Base-by-base conservation (phyloP, 2,888 invertebrate species). In the Agelastica alni region DNA sequence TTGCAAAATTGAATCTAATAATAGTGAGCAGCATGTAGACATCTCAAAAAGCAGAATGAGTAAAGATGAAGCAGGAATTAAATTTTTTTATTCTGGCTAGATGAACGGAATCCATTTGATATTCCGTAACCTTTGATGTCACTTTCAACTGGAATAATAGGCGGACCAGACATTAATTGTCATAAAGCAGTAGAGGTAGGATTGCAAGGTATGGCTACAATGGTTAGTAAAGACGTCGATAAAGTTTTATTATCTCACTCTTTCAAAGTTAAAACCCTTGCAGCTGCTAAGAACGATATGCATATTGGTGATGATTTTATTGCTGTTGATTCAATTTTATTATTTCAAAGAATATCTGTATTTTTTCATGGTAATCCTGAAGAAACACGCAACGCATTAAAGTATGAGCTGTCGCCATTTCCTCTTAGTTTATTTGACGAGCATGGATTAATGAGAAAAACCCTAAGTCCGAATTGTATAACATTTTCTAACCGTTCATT, bases 1-100 rank as follows among this genome's bases (percentile, higher is more conserved):
- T 22, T 4, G 4, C 22, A 22, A 22, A 5, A 5, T 22, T 5
- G 7, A 5, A 7, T 22, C 22, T 22, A 4, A 22, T 7, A 22
- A n/a, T 31, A 26, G 28, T 12, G 48, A 49, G 20, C 49, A 49
- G 20, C 39, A 49, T 20, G 20, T 49, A 13, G 32, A 49, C 10
- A 1, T 20, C 17, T 28, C 39, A 17, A 18, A 13, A 22, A 14
- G 34, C 4, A 18, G 47, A 14, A 37, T 47, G 9, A 22, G 22
- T 7, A 34, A 34, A 34, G 34, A 34, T 13, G 14, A 34, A 4
- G 34, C 12, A 4, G 34, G 14, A 10, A 34, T 34, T 10, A 13
- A 34, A 34, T 13, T 5, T 34, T 34, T 10, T 5, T 13, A 13
- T 34, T 34, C 14, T 34, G 34, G 34, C 14, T 34, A 10, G 14